Base-by-base conservation (phyloP, 2,888 invertebrate species). In the Orthosia gothica region DNA sequence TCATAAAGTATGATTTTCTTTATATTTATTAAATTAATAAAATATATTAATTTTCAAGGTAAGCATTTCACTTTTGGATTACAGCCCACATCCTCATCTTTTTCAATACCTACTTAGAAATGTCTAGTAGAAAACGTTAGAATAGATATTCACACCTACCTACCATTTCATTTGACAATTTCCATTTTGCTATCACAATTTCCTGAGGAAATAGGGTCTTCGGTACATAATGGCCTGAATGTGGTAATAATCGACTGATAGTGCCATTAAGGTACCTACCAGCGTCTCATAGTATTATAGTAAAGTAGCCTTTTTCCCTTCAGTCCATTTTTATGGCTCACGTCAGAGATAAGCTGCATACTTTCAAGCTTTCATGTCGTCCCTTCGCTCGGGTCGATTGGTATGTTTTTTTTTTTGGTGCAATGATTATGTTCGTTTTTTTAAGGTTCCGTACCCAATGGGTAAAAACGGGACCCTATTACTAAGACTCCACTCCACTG, bases 251-350 rank as follows among this genome's bases (percentile, higher is more conserved):
- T 81, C 74, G 87, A 67, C 65, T 76, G 85, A 85, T 79, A 85
- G 76, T 73, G 65, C 57, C 83, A 87, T 87, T 79, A 87, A 83
- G 81, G 76, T 87, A 65, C 82, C 62, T 40, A 72, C 47, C 75
- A 45, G 49, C 73, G 62, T 66, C 65, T 74, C 49, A 68, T 63
- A 77, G 74, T 67, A 72, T 81, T 81, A 84, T 70, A 73, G 66
- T 1, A 63, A 80, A 87, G 74, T 84, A 77, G 76, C 79, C 82
- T 63, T 79, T 85, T 87, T 72, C 75, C 76, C 65, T 82, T 67
- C 65, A 74, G 86, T 76, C 80, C 84, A 84, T 77, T 87, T 87
- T 87, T 87, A 87, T 82, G 69, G 70, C 67, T 79, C 74, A 76
- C 77, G 79, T 77, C 65, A 70, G 74, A 87, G 87, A 87, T 87